Conservation (phyloP, 1,140 invertebrate species). For the Mycetomoellerius zeteki region DNA sequence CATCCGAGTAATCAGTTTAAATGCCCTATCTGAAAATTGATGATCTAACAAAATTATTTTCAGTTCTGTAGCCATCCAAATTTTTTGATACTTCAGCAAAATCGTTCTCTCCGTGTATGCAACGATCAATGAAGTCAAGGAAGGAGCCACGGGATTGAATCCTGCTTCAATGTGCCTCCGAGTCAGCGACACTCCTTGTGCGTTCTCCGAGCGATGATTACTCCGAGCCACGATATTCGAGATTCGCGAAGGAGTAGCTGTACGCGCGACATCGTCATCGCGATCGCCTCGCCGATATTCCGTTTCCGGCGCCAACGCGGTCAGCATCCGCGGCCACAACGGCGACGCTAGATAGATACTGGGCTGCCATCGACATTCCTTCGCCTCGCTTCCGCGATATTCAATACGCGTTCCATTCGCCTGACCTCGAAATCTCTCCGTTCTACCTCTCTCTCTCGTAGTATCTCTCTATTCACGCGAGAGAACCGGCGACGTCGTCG, state of each 20-base stretch:
- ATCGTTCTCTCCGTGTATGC: too few species aligned
- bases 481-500: constrained; percentile 24
- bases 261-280: neutral
- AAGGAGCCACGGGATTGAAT: neutral
- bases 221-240: neutral
- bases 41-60: too few species aligned
- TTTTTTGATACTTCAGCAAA: too few species aligned
- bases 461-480: constrained; percentile 49
- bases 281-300: constrained; percentile 34
- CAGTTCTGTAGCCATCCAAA: too few species aligned
- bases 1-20: too few species aligned
- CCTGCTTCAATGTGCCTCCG: neutral
- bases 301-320: constrained; percentile 43
- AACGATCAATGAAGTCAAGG: neutral
- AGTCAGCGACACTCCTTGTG: neutral
- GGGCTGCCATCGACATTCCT: constrained; percentile 59
- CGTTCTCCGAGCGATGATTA: neutral
- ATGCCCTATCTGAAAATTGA: too few species aligned
- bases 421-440: constrained; percentile 55
- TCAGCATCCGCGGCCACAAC: constrained; percentile 31
- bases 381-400: constrained; percentile 60
- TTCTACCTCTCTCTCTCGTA: neutral
- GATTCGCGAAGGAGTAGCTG: constrained; percentile 35
- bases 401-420: constrained; percentile 60
- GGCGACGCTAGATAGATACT: constrained; percentile 3